Evolutionary conservation across 23 tunicate genomes (phyloP).

Genomic region (Trididemnum miniatum): DNA sequence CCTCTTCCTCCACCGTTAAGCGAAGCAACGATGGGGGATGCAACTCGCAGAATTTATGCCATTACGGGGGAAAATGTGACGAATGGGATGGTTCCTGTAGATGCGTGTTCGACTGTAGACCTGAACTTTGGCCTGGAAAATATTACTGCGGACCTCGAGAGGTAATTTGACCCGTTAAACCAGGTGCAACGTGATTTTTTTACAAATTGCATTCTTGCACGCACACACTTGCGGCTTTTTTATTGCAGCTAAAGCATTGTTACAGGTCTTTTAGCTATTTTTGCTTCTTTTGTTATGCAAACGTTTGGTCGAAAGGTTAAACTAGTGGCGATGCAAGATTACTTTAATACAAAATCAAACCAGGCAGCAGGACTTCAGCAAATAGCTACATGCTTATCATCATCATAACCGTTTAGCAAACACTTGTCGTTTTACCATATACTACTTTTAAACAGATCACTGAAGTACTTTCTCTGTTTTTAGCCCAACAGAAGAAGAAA

Average conservation of each 20-base stretch:
- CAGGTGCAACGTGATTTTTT: background rate
- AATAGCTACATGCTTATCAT: no score
- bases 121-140: background rate
- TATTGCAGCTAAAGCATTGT: background rate
- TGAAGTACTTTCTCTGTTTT: background rate
- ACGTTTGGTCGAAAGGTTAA: background rate
- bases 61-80: constrained; percentile 19
- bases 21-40: background rate
- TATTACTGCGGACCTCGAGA: constrained; percentile 11
- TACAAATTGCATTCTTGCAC: background rate
- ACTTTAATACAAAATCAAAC: no score
- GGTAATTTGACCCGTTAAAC: background rate
- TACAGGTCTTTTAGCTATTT: background rate
- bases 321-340: no score
- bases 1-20: background rate
- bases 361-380: no score
- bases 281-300: background rate
- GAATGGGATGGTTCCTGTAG: background rate
- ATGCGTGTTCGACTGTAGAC: constrained; percentile 5
- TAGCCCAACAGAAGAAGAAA: constrained; percentile 14
- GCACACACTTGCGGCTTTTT: background rate
- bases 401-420: no score
- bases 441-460: background rate
- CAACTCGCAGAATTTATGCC: background rate
- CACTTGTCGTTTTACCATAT: no score